Percentiles rank a stretch among this genome's conserved stretches.
These are phyloP conservation scores for Ceratotherium simum DNA, from an alignment of 2,113 vertebrate species.

Conservation along the genomic window DNA sequence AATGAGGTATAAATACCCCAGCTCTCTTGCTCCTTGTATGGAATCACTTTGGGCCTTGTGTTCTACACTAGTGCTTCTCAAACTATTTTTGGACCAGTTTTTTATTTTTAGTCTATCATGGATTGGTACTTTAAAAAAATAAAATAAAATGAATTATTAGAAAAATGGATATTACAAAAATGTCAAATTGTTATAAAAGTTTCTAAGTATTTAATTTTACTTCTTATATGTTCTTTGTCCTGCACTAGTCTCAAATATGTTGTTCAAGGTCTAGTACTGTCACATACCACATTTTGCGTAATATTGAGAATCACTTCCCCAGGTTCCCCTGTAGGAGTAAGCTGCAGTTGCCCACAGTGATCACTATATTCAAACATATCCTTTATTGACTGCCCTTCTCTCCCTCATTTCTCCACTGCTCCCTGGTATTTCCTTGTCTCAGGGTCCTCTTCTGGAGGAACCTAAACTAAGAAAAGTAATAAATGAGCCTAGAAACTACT, in stretches of 20 bases:
- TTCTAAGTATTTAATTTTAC: background rate
- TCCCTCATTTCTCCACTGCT: background rate
- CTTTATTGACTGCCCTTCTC: background rate
- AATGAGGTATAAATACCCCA: background rate
- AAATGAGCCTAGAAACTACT: background rate
- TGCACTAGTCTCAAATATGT: background rate
- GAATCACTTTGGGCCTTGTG: background rate
- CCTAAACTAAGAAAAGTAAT: background rate
- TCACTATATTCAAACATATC: background rate
- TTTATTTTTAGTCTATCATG: background rate
- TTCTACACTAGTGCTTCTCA: background rate
- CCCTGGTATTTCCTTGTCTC: background rate
- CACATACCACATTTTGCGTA: background rate
- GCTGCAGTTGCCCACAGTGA: background rate
- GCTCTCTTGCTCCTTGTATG: background rate
- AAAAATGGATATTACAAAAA: background rate
- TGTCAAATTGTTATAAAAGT: background rate
- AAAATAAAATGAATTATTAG: background rate
- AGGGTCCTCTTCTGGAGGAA: background rate
- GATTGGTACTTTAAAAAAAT: background rate
- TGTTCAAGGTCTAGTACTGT: background rate
- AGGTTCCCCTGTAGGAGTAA: background rate
- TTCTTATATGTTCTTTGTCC: background rate
- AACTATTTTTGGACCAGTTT: background rate
- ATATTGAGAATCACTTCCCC: background rate